Conservation (phyloP, 2,888 invertebrate genomes). For the Dicyrtoma fusca region DNA sequence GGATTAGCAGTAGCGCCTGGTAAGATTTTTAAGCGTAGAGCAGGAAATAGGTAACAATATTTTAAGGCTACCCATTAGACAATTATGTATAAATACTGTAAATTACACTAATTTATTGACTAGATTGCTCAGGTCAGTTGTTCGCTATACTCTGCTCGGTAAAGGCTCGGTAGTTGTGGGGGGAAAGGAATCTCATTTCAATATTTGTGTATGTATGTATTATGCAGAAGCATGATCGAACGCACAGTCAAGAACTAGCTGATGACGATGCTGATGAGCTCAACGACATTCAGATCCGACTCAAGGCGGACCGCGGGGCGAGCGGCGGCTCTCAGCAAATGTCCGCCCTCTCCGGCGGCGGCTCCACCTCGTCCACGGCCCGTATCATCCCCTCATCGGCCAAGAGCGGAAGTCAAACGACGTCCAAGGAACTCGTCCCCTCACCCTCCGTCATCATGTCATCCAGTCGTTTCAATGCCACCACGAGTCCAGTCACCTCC, state of each 20-base stretch:
- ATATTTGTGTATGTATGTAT: neutral
- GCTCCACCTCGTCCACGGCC: slow-evolving; percentile 45
- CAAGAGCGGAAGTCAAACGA: neutral
- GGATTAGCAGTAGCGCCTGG: too few relatives aligned
- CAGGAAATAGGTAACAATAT: too few relatives aligned
- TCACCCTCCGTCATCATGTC: slow-evolving; percentile 26
- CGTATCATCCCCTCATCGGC: slow-evolving; percentile 44
- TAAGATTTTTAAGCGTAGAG: too few relatives aligned
- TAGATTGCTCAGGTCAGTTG: too few relatives aligned
- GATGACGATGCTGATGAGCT: slow-evolving; percentile 60
- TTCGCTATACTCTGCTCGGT: too few relatives aligned
- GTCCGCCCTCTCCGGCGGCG: slow-evolving; percentile 8
- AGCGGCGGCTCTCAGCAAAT: slow-evolving; percentile 24
- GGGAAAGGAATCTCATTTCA: too few relatives aligned
- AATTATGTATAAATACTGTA: too few relatives aligned
- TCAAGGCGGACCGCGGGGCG: slow-evolving; percentile 56
- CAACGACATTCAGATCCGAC: slow-evolving; percentile 61
- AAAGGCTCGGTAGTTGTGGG: too few relatives aligned
- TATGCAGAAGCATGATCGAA: slow-evolving; percentile 54
- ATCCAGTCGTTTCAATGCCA: slow-evolving; percentile 51
- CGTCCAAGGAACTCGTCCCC: slow-evolving; percentile 26
- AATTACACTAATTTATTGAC: too few relatives aligned
- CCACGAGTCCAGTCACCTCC: slow-evolving; percentile 51
- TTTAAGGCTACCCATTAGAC: too few relatives aligned
- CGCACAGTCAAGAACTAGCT: slow-evolving; percentile 55